phyloP scores from a whole-genome alignment of 1,140 invertebrate species.

The Pseudomyrmex concolor region DNA sequence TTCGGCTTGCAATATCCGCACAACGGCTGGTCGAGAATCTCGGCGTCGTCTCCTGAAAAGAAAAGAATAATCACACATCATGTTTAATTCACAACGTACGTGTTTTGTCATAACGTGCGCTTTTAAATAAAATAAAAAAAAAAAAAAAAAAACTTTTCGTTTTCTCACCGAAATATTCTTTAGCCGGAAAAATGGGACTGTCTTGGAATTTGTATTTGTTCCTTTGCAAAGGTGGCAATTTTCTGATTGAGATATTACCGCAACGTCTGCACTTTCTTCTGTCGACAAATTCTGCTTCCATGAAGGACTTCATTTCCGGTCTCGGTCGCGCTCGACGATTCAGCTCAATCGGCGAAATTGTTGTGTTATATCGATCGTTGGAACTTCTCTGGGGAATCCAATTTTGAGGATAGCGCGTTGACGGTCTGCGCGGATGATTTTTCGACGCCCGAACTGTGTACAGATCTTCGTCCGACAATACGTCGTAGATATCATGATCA shows the following conservation, averaged over 20 bases:
- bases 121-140: background rate
- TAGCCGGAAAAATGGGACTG: slow-evolving; percentile 35
- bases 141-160: background rate
- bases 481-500: slow-evolving; percentile 61
- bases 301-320: slow-evolving; percentile 57
- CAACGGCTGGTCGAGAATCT: slow-evolving; percentile 43
- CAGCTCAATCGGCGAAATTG: background rate
- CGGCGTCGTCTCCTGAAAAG: slow-evolving; percentile 57
- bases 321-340: slow-evolving; percentile 49
- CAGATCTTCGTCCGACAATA: slow-evolving; percentile 66
- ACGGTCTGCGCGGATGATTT: slow-evolving; percentile 29
- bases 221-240: slow-evolving; percentile 12
- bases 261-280: slow-evolving; percentile 68
- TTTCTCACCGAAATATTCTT: slow-evolving; percentile 67
- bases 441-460: slow-evolving; percentile 37
- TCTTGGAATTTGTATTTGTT: slow-evolving; percentile 67
- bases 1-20: slow-evolving; percentile 54
- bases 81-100: background rate
- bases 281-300: slow-evolving; percentile 47
- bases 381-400: slow-evolving; percentile 53
- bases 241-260: slow-evolving; percentile 55
- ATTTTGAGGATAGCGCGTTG: slow-evolving; percentile 33
- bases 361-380: slow-evolving; percentile 53
- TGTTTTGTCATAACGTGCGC: background rate
- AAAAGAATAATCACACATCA: background rate